phyloP scores from a whole-genome alignment of 1,140 invertebrate genomes.

The Formica exsecta region DNA sequence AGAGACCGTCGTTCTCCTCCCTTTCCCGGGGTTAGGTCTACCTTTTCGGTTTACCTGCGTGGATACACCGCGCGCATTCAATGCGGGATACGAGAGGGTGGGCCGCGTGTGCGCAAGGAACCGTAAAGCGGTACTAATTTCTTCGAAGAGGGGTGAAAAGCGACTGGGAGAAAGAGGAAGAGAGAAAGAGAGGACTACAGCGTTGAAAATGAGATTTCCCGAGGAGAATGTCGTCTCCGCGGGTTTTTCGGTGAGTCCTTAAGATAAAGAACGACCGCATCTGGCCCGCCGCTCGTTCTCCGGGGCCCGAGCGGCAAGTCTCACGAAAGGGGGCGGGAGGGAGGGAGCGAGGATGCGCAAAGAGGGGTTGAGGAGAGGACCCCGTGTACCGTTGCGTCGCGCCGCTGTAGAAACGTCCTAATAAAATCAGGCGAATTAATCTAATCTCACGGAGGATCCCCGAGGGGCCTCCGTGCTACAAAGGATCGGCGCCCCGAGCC shows the following conservation, averaged over 20 bases:
- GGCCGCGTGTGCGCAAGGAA: conserved; percentile 66
- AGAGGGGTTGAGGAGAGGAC: conserved; percentile 28
- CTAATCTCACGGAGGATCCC: conserved; percentile 79
- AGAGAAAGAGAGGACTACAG: not conserved
- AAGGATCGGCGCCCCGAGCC: conserved; percentile 77
- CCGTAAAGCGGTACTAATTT: conserved; percentile 81
- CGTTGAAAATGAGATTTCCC: conserved; percentile 70
- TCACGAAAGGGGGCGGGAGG: conserved; percentile 9
- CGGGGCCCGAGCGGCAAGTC: not conserved
- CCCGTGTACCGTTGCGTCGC: conserved; percentile 22
- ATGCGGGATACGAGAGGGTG: conserved; percentile 48
- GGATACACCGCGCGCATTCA: conserved; percentile 57
- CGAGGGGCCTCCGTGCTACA: conserved; percentile 69
- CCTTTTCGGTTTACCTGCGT: conserved; percentile 62
- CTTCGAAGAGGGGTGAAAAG: conserved; percentile 57
- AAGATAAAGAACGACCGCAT: conserved; percentile 68
- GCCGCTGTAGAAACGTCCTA: conserved; percentile 73
- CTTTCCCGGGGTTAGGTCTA: conserved; percentile 30
- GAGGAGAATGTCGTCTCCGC: conserved; percentile 66
- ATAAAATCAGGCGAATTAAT: conserved; percentile 83
- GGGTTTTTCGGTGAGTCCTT: conserved; percentile 17
- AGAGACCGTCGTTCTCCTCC: conserved; percentile 48
- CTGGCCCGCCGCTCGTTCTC: not conserved
- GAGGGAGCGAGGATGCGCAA: conserved; percentile 14
- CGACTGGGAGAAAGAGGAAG: not conserved